These are phyloP conservation scores for Metallyticus violacea DNA, from an alignment of 2,888 invertebrate species.

Conservation along the genomic window DNA sequence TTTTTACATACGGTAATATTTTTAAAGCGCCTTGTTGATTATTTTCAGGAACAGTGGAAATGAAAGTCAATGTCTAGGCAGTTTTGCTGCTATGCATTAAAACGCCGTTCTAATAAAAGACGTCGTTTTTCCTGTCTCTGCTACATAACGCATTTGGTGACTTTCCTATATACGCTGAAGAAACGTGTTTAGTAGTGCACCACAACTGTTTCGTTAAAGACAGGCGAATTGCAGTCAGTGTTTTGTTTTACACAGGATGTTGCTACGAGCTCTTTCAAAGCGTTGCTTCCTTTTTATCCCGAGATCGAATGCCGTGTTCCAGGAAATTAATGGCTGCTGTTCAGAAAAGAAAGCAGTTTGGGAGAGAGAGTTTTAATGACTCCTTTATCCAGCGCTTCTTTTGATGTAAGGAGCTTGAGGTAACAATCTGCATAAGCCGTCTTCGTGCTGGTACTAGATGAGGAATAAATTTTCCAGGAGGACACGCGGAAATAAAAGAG, in stretches of 20 bases:
- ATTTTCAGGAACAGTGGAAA: too few relatives aligned
- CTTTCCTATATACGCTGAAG: too few relatives aligned
- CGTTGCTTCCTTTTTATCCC: not conserved
- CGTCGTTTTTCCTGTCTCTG: too few relatives aligned
- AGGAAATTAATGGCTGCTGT: not conserved
- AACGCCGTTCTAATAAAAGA: too few relatives aligned
- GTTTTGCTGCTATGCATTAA: too few relatives aligned
- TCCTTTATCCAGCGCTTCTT: not conserved
- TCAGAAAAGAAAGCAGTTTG: not conserved
- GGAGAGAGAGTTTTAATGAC: not conserved
- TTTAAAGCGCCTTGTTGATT: too few relatives aligned
- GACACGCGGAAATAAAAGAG: not conserved
- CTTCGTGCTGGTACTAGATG: not conserved
- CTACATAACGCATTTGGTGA: too few relatives aligned
- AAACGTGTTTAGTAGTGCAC: too few relatives aligned
- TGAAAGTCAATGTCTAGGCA: too few relatives aligned
- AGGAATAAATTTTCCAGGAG: not conserved
- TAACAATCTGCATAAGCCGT: not conserved
- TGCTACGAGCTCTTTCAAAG: not conserved
- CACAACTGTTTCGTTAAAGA: too few relatives aligned
- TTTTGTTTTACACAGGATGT: not conserved
- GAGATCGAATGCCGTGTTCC: not conserved
- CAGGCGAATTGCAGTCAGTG: too few relatives aligned
- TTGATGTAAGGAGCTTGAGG: not conserved
- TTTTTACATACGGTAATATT: too few relatives aligned